Evolutionary conservation across 2,113 vertebrate genomes (phyloP).

Genomic region (Vidua macroura): DNA sequence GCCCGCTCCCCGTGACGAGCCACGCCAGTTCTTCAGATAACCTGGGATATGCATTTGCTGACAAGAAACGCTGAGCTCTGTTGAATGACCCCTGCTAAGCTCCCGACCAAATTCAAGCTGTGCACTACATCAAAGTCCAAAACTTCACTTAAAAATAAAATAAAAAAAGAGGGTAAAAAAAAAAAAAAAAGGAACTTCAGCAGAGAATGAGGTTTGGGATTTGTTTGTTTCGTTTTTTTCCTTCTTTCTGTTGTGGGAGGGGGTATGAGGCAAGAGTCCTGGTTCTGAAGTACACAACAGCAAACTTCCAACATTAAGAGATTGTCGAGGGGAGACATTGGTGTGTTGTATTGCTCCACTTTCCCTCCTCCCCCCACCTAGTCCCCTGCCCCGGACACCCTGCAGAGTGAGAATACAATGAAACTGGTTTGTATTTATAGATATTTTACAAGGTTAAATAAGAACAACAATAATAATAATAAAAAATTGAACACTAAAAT

Average conservation of each 20-base stretch:
- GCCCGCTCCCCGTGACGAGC: background rate
- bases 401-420: conserved; percentile 79
- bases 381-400: conserved; percentile 70
- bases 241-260: conserved; percentile 65
- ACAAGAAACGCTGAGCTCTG: conserved; percentile 67
- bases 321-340: conserved; percentile 75
- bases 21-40: conserved; percentile 50
- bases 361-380: conserved; percentile 71
- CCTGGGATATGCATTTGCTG: conserved; percentile 64
- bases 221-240: background rate
- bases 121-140: conserved; percentile 83
- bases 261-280: conserved; percentile 73
- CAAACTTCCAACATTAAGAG: conserved; percentile 72
- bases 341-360: conserved; percentile 71
- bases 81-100: conserved; percentile 74
- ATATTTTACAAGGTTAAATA: conserved; percentile 90
- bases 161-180: conserved; percentile 51
- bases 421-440: conserved; percentile 84
- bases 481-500: conserved; percentile 85
- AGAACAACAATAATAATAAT: conserved; percentile 80
- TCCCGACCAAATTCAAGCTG: conserved; percentile 93
- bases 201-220: conserved; percentile 61
- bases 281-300: conserved; percentile 74
- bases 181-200: conserved; percentile 11
- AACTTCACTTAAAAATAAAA: conserved; percentile 73